phyloP scores from a whole-genome alignment of 2,113 vertebrate genomes.

The Madoqua kirkii region DNA sequence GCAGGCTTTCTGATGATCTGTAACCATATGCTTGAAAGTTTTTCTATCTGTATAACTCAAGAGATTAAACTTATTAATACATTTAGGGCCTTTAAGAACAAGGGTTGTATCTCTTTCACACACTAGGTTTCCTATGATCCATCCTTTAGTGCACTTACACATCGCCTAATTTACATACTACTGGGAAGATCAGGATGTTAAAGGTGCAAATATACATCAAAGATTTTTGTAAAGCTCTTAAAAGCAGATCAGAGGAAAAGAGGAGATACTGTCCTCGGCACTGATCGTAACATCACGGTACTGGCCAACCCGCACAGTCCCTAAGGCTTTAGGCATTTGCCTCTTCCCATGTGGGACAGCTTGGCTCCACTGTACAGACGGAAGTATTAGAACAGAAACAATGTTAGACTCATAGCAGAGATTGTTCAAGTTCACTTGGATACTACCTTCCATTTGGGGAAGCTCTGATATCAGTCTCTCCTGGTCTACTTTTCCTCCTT shows the following conservation, averaged over 20 bases:
- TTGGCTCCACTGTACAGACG: neutral
- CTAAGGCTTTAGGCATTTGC: neutral
- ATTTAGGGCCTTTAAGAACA: neutral
- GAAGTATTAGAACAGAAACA: neutral
- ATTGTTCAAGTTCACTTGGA: neutral
- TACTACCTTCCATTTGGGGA: neutral
- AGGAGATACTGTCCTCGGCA: neutral
- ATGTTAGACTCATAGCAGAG: neutral
- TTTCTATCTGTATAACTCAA: slow-evolving; percentile 32
- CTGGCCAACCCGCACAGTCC: fast-evolving
- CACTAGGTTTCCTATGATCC: neutral
- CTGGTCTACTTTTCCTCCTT: neutral
- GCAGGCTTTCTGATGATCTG: neutral
- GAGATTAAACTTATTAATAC: slow-evolving; percentile 33
- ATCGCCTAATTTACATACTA: neutral
- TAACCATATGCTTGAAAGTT: slow-evolving; percentile 38
- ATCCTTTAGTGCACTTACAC: neutral
- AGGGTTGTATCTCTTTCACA: neutral
- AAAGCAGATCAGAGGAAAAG: neutral
- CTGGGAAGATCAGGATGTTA: neutral
- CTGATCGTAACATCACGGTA: neutral
- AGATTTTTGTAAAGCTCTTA: neutral
- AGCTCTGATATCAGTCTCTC: neutral
- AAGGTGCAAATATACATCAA: neutral
- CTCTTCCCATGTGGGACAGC: neutral